phyloP scores from a whole-genome alignment of 2,797 vertebrate genomes.

The Chelon auratus region DNA sequence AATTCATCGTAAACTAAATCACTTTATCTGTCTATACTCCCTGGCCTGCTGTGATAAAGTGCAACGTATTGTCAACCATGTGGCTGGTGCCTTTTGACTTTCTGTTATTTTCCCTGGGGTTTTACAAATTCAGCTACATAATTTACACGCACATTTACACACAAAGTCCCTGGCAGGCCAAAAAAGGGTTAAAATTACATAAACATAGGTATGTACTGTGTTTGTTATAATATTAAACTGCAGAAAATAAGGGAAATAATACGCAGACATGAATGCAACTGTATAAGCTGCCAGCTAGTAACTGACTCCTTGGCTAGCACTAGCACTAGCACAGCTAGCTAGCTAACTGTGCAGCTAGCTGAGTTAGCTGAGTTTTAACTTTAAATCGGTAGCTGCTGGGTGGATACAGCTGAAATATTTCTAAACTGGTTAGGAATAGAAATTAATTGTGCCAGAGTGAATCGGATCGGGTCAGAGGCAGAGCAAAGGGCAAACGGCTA shows the following conservation, averaged over 20 bases:
- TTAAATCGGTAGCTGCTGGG: neutral
- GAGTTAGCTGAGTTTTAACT: neutral
- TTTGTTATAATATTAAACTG: too few species aligned
- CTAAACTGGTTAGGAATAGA: too few species aligned
- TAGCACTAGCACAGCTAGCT: too few species aligned
- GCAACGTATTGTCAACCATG: conserved; percentile 6
- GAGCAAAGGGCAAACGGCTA: neutral
- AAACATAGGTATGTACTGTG: too few species aligned
- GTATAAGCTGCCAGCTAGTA: neutral
- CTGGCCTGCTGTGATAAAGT: conserved; percentile 28
- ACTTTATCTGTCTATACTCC: neutral
- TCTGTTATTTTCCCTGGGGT: neutral
- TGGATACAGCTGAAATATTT: neutral
- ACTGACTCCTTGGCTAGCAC: neutral
- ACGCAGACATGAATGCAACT: too few species aligned
- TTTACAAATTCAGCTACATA: conserved; percentile 8
- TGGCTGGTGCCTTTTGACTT: neutral
- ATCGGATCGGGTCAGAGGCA: neutral
- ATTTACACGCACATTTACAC: neutral
- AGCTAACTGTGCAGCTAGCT: neutral
- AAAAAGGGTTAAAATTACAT: neutral
- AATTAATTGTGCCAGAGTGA: neutral
- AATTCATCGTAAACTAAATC: conserved; percentile 23
- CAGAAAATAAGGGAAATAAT: too few species aligned
- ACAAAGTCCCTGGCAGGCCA: neutral